Conservation (phyloP, 37 sponge, comb jelly and placozoan genomes). For the Beroe ovata region DNA sequence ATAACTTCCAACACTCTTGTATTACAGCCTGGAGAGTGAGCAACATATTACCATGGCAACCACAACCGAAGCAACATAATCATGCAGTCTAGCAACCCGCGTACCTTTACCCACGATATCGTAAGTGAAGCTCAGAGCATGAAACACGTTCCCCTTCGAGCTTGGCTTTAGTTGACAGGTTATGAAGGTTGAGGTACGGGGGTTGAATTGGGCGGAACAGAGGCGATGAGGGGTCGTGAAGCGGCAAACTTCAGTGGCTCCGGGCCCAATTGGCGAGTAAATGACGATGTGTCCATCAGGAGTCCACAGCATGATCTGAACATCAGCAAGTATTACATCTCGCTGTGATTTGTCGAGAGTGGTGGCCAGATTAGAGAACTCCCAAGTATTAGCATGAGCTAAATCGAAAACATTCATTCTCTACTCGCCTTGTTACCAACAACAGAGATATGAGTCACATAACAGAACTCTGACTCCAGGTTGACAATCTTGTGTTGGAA, state of each 20-base stretch:
- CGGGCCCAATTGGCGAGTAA: constrained; percentile 56
- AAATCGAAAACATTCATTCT: no score
- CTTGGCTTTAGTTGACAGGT: constrained; percentile 54
- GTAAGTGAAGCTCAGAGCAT: constrained; percentile 35
- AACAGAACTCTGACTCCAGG: constrained; percentile 57
- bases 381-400: no score
- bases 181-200: constrained; percentile 3
- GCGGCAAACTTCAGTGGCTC: background rate
- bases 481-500: constrained; percentile 53
- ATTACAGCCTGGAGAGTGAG: constrained; percentile 11
- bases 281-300: constrained; percentile 25
- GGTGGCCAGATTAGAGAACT: no score
- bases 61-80: no score
- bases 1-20: constrained; percentile 28
- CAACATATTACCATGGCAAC: background rate
- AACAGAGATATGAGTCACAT: constrained; percentile 45
- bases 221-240: constrained; percentile 13
- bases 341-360: no score
- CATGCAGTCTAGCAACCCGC: no score
- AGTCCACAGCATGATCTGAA: constrained; percentile 57
- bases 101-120: constrained; percentile 48
- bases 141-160: background rate
- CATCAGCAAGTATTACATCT: no score
- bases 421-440: constrained; percentile 21
- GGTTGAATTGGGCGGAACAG: constrained; percentile 23